Evolutionary conservation across 1,140 invertebrate species (phyloP).

Genomic region (Formica exsecta): DNA sequence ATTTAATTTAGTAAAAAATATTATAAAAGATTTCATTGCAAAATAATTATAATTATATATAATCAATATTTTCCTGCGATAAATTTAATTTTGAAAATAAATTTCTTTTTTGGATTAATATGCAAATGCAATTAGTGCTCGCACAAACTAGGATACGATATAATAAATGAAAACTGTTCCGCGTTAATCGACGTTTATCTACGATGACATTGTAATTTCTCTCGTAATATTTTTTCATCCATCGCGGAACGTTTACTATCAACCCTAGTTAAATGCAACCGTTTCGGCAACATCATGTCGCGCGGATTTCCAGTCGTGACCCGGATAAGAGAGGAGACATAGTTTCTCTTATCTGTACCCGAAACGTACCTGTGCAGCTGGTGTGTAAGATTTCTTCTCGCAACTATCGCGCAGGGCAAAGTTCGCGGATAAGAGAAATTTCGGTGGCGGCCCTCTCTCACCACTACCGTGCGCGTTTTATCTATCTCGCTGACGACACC

Average conservation of each 20-base stretch:
- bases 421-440: slow-evolving; percentile 55
- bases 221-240: slow-evolving; percentile 4
- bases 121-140: background rate
- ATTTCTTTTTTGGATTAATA: background rate
- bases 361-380: slow-evolving; percentile 32
- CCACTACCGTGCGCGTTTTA: background rate
- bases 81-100: background rate
- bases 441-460: slow-evolving; percentile 19
- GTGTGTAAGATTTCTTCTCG: slow-evolving; percentile 49
- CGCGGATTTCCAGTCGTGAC: slow-evolving; percentile 31
- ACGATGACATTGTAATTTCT: slow-evolving; percentile 24
- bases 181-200: slow-evolving; percentile 17
- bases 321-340: background rate
- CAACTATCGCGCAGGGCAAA: slow-evolving; percentile 17
- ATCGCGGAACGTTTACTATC: slow-evolving; percentile 29
- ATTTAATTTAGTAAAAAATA: background rate
- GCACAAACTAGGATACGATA: background rate
- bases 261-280: slow-evolving; percentile 17
- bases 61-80: slow-evolving; percentile 8
- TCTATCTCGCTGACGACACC: slow-evolving; percentile 30
- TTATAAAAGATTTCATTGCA: background rate
- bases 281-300: slow-evolving; percentile 1
- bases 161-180: slow-evolving; percentile 3
- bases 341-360: slow-evolving; percentile 46
- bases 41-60: background rate